phyloP scores from a whole-genome alignment of 2,113 vertebrate species.

The Cephalopholis sonnerati region DNA sequence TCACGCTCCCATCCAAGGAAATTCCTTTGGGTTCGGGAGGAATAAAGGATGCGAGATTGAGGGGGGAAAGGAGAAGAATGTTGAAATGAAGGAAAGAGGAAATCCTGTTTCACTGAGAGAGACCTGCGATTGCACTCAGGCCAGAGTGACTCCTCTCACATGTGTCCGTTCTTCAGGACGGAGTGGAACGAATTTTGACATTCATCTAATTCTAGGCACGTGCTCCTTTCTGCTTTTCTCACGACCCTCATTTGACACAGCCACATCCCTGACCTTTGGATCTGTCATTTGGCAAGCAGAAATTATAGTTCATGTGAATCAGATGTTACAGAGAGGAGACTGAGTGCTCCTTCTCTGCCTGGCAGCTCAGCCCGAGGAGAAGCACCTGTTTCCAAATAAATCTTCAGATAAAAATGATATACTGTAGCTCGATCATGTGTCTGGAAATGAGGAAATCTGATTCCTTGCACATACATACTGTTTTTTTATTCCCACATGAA shows the following conservation, averaged over 20 bases:
- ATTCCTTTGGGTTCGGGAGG: conserved; percentile 44
- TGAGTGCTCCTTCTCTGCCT: conserved; percentile 42
- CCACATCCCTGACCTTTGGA: conserved; percentile 71
- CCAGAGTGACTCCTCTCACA: conserved; percentile 27
- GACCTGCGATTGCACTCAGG: conserved; percentile 34
- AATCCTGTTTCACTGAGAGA: conserved; percentile 28
- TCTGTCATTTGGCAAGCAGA: conserved; percentile 60
- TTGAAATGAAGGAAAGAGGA: conserved; percentile 45
- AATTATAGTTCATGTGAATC: conserved; percentile 74
- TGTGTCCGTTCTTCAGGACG: conserved; percentile 13
- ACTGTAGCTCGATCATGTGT: conserved; percentile 51
- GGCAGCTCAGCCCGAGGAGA: conserved; percentile 38
- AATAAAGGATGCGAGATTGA: conserved; percentile 34
- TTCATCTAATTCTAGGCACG: conserved; percentile 59
- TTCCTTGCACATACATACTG: conserved; percentile 16
- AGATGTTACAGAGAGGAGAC: conserved; percentile 67
- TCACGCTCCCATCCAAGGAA: conserved; percentile 36
- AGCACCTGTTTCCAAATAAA: conserved; percentile 82
- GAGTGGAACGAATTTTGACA: conserved; percentile 48
- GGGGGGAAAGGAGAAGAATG: conserved; percentile 20
- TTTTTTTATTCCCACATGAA: conserved; percentile 53
- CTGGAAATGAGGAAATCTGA: conserved; percentile 72
- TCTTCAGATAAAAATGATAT: conserved; percentile 71
- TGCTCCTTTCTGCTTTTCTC: conserved; percentile 70
- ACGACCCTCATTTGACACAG: conserved; percentile 76